Evolutionary conservation across 2,888 invertebrate genomes (phyloP), one percentile per base, ranked within the genome.

Genomic region (Himalopsyche anomala): DNA sequence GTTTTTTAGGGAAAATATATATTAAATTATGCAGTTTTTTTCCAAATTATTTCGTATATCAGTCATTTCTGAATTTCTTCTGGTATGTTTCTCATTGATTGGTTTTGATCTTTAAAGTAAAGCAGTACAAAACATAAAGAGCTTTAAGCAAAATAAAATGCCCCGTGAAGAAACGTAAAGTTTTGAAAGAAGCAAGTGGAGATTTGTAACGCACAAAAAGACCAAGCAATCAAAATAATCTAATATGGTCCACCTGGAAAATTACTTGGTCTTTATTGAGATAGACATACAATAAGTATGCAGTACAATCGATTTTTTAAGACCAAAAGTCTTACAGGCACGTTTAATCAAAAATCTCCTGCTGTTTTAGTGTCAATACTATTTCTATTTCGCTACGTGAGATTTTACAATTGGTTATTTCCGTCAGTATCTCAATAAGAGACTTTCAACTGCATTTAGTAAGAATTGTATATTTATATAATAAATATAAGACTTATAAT

Each of bases 31-130:
- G 74, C n/a, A 45, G 87, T 85, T 85, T 85, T 83, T 84, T 80
- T 86, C 83, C 28, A 28, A 28, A 28, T 28, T 28, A 28, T 28
- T 28, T 28, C 28, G 28, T 28, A 28, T 28, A 86, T 84, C 84
- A 80, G 83, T 51, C 42, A 9, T 45, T 69, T 0, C 80, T 80
- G 85, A 56, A 40, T 15, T 36, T n/a, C 84, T 83, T 80, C 85
- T 85, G 79, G 80, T n/a, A 62, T 40, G 84, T 81, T 84, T 85
- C 55, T 38, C 85, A 56, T 80, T 83, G 82, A 87, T 87, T 87
- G 84, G 80, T 79, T 87, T 84, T 85, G 79, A 55, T 82, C 87
- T 56, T 74, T 81, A 85, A 19, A 38, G 55, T n/a, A 36, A 79
- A 74, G 36, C 15, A 12, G 8, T 74, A 74, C 74, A 36, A 74